Base-by-base conservation (phyloP, 2,113 vertebrate species). In the Anas platyrhynchos region DNA sequence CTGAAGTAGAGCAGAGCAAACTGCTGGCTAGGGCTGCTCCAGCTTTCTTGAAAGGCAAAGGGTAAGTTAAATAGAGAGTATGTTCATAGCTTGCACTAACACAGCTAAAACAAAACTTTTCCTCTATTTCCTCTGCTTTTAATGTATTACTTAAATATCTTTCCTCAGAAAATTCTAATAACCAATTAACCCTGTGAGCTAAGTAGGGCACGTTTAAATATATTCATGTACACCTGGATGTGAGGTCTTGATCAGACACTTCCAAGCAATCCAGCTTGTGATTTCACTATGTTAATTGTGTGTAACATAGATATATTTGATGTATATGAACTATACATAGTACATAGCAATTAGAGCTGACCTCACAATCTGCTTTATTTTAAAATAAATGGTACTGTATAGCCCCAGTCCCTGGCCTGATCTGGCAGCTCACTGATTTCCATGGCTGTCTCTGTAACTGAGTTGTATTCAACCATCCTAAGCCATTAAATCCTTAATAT, bases 1-100 rank as follows among this genome's bases (percentile, higher is more conserved):
- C 98, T 96, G 98, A 98, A 97, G 97, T 98, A 97, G 98, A 98
- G 94, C 98, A 99, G 97, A 99, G 93, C 98, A 99, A 98, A 98
- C 97, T 97, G 78, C 97, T 99, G 98, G 98, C 98, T 97, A 98
- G 97, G 98, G 98, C 98, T 83, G 98, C 98, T 97, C 98, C 99
- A 80, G 98, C 98, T 98, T 98, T 99, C 98, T 98, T 99, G 96
- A 99, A 98, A 97, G 99, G 99, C 89, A 99, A 98, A 98, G 99
- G 99, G 99, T 99, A 99, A 99, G 99, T 99, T 93, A 85, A 92
- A 97, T 88, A 97, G 94, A 97, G 97, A 96, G 72, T 96, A 91
- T 93, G 62, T 94, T 94, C 27, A 2, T 74, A 94, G 67, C 55
- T 77, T 95, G 67, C 91, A 95, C 96, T 98, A 98, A 98, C 88